phyloP scores from a whole-genome alignment of 2,888 invertebrate species.

The Eupithecia tripunctaria region DNA sequence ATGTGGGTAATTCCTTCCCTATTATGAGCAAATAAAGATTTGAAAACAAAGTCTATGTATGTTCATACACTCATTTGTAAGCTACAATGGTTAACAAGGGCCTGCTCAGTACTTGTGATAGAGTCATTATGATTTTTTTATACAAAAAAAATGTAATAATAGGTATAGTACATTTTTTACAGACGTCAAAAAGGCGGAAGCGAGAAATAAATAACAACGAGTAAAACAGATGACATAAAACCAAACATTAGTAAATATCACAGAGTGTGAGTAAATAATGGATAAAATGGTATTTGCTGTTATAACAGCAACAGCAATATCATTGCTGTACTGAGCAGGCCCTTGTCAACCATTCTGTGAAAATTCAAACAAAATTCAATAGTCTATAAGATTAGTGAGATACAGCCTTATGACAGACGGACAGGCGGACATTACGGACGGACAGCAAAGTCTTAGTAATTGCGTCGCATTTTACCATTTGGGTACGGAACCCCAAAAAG shows the following conservation, averaged over 20 bases:
- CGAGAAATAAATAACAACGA: neutral
- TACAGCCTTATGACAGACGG: too few species aligned
- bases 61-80: neutral
- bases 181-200: neutral
- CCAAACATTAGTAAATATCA: neutral
- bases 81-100: neutral
- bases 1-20: neutral
- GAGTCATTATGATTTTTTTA: neutral
- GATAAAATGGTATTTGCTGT: too few species aligned
- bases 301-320: too few species aligned
- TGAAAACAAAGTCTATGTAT: neutral
- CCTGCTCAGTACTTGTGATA: neutral
- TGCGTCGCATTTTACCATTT: too few species aligned
- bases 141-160: neutral
- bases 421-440: too few species aligned
- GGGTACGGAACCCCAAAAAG: too few species aligned
- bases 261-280: neutral
- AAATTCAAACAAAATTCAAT: too few species aligned
- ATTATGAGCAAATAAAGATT: neutral
- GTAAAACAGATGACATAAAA: neutral
- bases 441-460: too few species aligned
- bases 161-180: too few species aligned
- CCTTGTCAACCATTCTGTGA: too few species aligned
- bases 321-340: too few species aligned
- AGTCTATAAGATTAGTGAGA: too few species aligned